Evolutionary conservation across 92 coral and sea anemone species (phyloP).

Genomic region (Meandrina meandrites): DNA sequence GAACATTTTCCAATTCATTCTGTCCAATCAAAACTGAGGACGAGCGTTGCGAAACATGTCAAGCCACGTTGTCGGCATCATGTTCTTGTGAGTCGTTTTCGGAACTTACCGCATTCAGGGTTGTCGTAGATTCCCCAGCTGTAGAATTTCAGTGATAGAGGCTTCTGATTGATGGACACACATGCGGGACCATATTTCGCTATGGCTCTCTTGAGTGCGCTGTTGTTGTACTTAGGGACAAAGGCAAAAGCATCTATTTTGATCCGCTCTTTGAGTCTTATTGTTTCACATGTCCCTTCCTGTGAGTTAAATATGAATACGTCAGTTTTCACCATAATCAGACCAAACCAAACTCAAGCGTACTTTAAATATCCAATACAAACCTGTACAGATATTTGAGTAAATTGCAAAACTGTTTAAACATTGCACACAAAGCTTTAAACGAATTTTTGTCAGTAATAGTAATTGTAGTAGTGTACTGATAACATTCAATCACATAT

Average conservation of each 20-base stretch:
- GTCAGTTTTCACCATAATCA: not conserved
- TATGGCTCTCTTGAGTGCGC: slow-evolving; percentile 92
- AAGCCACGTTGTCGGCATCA: too few relatives aligned
- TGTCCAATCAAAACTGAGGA: not conserved
- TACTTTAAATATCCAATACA: too few relatives aligned
- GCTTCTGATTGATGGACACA: slow-evolving; percentile 88
- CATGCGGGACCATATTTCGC: slow-evolving; percentile 96
- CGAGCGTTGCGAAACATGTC: not conserved
- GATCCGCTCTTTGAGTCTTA: slow-evolving; percentile 64
- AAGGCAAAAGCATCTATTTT: slow-evolving; percentile 90
- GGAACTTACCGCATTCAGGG: slow-evolving; percentile 81
- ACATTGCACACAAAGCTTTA: too few relatives aligned
- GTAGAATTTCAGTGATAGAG: slow-evolving; percentile 92
- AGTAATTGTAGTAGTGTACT: not conserved
- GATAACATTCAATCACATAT: not conserved
- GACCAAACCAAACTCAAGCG: too few relatives aligned
- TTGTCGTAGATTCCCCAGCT: slow-evolving; percentile 98
- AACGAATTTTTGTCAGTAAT: too few relatives aligned
- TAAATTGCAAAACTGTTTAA: not conserved
- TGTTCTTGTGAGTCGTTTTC: too few relatives aligned
- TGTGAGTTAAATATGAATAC: slow-evolving; percentile 10
- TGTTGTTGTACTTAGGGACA: slow-evolving; percentile 92
- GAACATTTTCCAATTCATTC: not conserved
- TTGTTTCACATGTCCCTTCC: slow-evolving; percentile 93
- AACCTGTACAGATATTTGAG: too few relatives aligned